A percentile compares a stretch with the other conserved stretches of the same genome.
Evolutionary conservation across 2,888 invertebrate genomes (phyloP).

Genomic region (Eristalinus sepulchralis): DNA sequence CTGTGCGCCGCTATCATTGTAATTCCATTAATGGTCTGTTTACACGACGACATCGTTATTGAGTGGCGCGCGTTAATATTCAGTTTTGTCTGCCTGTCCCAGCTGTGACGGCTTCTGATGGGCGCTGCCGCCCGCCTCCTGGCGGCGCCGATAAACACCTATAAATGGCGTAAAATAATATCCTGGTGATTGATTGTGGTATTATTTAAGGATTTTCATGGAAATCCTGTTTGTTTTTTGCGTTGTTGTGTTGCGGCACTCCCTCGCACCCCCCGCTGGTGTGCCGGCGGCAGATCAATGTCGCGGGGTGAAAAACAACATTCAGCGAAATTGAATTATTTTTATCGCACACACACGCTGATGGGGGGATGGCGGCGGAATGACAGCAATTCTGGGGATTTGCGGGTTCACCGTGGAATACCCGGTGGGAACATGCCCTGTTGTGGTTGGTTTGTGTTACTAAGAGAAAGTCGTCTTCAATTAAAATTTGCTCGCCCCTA

Average conservation of each 20-base stretch:
- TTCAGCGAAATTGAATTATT: constrained; percentile 26
- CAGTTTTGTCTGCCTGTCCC: neutral
- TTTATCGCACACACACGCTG: neutral
- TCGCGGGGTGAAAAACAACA: neutral
- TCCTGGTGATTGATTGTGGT: constrained; percentile 40
- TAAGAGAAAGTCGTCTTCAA: neutral
- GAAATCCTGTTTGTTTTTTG: neutral
- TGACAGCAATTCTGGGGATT: neutral
- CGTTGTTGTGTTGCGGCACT: neutral
- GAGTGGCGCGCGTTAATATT: neutral
- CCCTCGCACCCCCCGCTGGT: neutral
- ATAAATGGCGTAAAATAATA: constrained; percentile 38
- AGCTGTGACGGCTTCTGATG: too few species aligned
- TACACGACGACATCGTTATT: constrained; percentile 18
- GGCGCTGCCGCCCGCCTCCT: neutral
- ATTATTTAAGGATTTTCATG: constrained; percentile 31
- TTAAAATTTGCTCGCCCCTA: neutral
- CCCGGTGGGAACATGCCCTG: neutral
- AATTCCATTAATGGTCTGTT: constrained; percentile 35
- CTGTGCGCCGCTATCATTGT: constrained; percentile 13
- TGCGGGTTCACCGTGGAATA: neutral
- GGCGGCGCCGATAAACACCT: constrained; percentile 24
- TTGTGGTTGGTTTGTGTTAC: neutral
- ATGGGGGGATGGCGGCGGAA: neutral
- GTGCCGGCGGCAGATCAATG: neutral